Conservation (phyloP, 2,797 vertebrate species). For the Phoeniculus purpureus region DNA sequence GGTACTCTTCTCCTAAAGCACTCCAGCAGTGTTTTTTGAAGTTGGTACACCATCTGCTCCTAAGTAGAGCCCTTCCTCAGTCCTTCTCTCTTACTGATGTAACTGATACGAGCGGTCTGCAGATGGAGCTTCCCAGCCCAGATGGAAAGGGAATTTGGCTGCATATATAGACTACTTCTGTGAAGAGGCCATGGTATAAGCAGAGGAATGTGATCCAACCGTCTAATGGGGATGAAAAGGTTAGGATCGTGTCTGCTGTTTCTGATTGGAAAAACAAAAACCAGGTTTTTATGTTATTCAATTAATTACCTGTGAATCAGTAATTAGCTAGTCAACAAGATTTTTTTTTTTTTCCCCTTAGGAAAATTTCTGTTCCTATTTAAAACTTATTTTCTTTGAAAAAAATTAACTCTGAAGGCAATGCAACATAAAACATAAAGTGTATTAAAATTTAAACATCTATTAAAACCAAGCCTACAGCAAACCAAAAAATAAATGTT, state of each 20-base stretch:
- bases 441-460: neutral
- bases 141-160: conserved; percentile 51
- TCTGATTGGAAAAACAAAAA: neutral
- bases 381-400: neutral
- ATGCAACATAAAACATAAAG: neutral
- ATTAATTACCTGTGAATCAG: neutral
- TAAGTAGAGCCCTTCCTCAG: conserved; percentile 23
- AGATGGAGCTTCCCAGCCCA: conserved; percentile 59
- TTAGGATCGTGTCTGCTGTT: neutral
- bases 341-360: neutral
- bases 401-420: neutral
- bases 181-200: neutral
- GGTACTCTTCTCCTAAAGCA: neutral
- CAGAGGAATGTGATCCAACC: neutral
- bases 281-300: neutral
- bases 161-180: neutral
- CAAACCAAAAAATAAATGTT: neutral
- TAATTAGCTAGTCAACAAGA: neutral
- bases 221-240: neutral
- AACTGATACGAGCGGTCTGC: conserved; percentile 12
- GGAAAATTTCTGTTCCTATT: neutral
- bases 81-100: neutral
- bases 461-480: neutral
- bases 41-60: conserved; percentile 53
- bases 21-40: conserved; percentile 21